Conservation (phyloP, 2,113 vertebrate species). For the Phrynocephalus versicolor region DNA sequence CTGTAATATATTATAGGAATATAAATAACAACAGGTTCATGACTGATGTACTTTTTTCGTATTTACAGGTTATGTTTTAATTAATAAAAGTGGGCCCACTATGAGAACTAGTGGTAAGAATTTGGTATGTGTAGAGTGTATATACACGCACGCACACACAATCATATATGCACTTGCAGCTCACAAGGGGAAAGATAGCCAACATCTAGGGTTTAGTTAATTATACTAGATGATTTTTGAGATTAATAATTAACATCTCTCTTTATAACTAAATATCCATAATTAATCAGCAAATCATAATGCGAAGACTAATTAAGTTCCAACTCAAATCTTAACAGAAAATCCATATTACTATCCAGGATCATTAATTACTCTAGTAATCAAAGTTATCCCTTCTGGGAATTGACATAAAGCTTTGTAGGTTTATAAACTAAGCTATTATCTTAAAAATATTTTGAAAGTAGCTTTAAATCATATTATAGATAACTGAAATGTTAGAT, state of each 20-base stretch:
- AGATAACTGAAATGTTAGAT: slow-evolving; percentile 53
- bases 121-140: not conserved
- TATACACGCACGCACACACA: slow-evolving; percentile 42
- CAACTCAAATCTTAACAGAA: slow-evolving; percentile 93
- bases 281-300: slow-evolving; percentile 99
- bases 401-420: slow-evolving; percentile 85
- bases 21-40: slow-evolving; percentile 1
- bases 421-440: slow-evolving; percentile 79
- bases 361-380: slow-evolving; percentile 96
- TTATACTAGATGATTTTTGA: slow-evolving; percentile 93
- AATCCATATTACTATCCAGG: slow-evolving; percentile 90
- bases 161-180: too few relatives aligned
- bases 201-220: slow-evolving; percentile 85
- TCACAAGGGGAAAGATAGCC: slow-evolving; percentile 67
- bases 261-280: slow-evolving; percentile 96
- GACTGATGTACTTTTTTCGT: not conserved
- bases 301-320: slow-evolving; percentile 94
- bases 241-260: slow-evolving; percentile 98
- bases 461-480: slow-evolving; percentile 62
- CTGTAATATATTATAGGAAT: not conserved
- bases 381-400: slow-evolving; percentile 90
- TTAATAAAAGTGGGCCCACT: not conserved
- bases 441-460: slow-evolving; percentile 60
- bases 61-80: slow-evolving; percentile 8
- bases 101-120: slow-evolving; percentile 21